Percentiles rank a stretch among this genome's conserved stretches.
These are phyloP conservation scores for Iguana delicatissima DNA, from an alignment of 2,797 vertebrate genomes.

Conservation along the genomic window DNA sequence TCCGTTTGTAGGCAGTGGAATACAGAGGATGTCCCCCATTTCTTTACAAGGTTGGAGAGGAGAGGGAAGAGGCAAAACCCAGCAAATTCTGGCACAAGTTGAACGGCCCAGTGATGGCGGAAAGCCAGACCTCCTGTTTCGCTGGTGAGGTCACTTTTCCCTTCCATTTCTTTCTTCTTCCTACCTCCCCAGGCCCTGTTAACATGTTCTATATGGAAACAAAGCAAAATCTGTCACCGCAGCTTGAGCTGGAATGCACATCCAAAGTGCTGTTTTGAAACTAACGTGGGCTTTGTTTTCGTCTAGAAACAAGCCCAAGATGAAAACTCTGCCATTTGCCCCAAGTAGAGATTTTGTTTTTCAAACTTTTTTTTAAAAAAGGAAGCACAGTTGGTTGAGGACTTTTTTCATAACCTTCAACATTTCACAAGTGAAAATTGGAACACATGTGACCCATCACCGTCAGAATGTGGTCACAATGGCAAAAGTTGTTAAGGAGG, in stretches of 20 bases:
- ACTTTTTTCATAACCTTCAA: conserved; percentile 2
- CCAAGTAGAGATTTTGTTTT: conserved; percentile 65
- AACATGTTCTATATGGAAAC: conserved; percentile 71
- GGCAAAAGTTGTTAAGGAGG: no score
- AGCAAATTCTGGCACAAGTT: conserved; percentile 63
- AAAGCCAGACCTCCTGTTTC: conserved; percentile 73
- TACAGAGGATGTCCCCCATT: conserved; percentile 73
- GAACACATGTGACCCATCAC: no score
- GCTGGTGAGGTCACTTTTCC: conserved; percentile 76
- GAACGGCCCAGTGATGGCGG: conserved; percentile 35
- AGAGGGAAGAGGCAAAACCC: background rate
- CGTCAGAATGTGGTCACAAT: no score
- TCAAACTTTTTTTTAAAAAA: conserved; percentile 41
- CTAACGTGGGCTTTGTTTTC: conserved; percentile 51
- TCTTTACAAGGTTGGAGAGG: conserved; percentile 45
- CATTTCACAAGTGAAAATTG: no score
- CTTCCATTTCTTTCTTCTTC: conserved; percentile 53
- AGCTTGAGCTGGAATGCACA: conserved; percentile 34
- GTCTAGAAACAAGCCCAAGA: conserved; percentile 40
- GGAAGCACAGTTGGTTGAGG: conserved; percentile 70
- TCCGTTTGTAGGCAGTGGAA: conserved; percentile 67
- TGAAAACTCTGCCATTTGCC: conserved; percentile 65
- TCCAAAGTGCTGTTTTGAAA: conserved; percentile 23
- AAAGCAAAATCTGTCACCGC: conserved; percentile 57
- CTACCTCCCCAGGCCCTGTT: conserved; percentile 57